Percentiles rank a stretch among this genome's conserved stretches.
These are phyloP conservation scores for Coreius guichenoti DNA, from an alignment of 2,797 vertebrate species.

Conservation along the genomic window DNA sequence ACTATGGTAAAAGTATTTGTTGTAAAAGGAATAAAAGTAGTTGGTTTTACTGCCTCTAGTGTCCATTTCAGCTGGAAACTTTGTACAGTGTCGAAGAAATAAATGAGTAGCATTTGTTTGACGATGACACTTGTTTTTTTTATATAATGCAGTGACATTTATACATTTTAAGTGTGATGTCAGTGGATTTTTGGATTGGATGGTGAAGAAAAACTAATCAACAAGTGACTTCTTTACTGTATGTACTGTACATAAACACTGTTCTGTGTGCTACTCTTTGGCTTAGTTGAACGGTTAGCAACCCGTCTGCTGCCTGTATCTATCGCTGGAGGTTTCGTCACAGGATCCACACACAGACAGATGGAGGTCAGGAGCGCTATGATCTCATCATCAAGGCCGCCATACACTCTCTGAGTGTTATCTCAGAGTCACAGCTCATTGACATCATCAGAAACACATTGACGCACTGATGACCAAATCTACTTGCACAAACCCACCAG, in stretches of 20 bases:
- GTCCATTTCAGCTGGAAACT: background rate
- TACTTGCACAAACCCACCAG: background rate
- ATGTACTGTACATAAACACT: background rate
- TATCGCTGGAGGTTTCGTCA: background rate
- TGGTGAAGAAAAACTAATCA: no score
- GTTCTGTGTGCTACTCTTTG: background rate
- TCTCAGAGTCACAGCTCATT: slow-evolving; percentile 2
- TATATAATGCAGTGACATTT: background rate
- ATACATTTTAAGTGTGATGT: no score
- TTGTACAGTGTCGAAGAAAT: background rate
- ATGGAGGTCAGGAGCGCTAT: background rate
- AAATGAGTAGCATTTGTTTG: background rate
- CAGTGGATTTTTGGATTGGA: no score
- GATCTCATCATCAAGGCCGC: background rate
- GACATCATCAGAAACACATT: slow-evolving; percentile 2
- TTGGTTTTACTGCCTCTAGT: background rate
- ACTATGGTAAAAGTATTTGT: no score
- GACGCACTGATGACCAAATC: slow-evolving; percentile 12
- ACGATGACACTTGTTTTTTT: background rate
- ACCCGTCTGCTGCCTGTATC: background rate
- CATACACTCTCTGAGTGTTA: background rate
- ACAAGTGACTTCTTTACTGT: background rate
- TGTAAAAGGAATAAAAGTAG: background rate
- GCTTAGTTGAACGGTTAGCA: background rate
- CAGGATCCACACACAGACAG: background rate